These are phyloP conservation scores for Ispidina picta DNA, from an alignment of 2,797 vertebrate species.

Conservation along the genomic window DNA sequence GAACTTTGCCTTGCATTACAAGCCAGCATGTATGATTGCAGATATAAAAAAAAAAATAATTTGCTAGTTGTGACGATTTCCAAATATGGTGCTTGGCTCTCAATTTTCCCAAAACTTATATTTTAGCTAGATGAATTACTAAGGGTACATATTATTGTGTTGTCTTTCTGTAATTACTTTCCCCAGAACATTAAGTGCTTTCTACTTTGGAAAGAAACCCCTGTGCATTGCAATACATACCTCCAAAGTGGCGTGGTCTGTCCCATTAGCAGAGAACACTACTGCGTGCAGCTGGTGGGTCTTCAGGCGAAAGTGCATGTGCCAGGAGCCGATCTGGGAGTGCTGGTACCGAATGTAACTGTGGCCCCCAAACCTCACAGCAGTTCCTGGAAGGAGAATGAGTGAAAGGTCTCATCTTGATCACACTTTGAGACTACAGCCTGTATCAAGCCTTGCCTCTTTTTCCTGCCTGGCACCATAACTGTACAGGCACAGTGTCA, in stretches of 20 bases:
- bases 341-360: constrained; percentile 86
- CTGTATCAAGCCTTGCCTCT: background rate
- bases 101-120: background rate
- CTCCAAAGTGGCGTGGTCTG: constrained; percentile 83
- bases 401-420: background rate
- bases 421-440: background rate
- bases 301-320: constrained; percentile 85
- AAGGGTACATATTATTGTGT: background rate
- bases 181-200: background rate
- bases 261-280: constrained; percentile 79
- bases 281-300: constrained; percentile 81
- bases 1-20: background rate
- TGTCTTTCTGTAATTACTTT: background rate
- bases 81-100: background rate
- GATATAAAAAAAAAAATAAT: rapidly evolving
- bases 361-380: constrained; percentile 84
- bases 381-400: constrained; percentile 80
- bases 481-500: background rate
- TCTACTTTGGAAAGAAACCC: background rate
- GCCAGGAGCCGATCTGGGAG: constrained; percentile 77
- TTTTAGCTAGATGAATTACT: background rate
- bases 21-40: background rate
- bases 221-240: constrained; percentile 66
- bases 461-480: background rate
- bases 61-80: background rate